Conservation (phyloP, 2,797 vertebrate genomes). For the Chloroceryle amazona region DNA sequence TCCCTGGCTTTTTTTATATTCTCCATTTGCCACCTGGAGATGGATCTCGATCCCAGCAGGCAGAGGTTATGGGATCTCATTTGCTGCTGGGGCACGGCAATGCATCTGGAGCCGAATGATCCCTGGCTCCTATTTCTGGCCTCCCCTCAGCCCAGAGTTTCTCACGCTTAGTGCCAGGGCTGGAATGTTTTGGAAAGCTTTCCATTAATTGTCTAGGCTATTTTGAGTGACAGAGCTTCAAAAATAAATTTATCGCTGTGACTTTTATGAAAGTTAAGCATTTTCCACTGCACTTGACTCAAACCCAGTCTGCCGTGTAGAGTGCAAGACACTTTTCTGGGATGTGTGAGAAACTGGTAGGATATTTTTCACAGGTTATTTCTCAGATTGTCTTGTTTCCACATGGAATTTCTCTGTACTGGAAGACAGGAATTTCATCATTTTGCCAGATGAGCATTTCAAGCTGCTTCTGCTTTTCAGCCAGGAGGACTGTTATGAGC, state of each 20-base stretch:
- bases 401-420: background rate
- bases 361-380: constrained; percentile 35
- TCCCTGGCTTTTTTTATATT: background rate
- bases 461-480: constrained; percentile 25
- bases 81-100: background rate
- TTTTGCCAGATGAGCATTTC: constrained; percentile 22
- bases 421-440: background rate
- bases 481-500: background rate
- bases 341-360: constrained; percentile 14
- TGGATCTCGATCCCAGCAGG: background rate
- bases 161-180: constrained; percentile 39
- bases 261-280: background rate
- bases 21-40: background rate
- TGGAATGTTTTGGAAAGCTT: constrained; percentile 56
- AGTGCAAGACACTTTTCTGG: background rate
- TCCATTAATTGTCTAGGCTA: constrained; percentile 18
- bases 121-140: background rate
- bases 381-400: constrained; percentile 20
- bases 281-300: background rate
- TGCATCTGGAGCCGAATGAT: background rate
- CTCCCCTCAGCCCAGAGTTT: constrained; percentile 28
- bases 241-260: constrained; percentile 23
- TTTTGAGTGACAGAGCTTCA: constrained; percentile 29
- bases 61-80: background rate
- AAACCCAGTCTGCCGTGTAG: background rate